Evolutionary conservation across 2,888 invertebrate species (phyloP).

Genomic region (Nemurella pictetii): DNA sequence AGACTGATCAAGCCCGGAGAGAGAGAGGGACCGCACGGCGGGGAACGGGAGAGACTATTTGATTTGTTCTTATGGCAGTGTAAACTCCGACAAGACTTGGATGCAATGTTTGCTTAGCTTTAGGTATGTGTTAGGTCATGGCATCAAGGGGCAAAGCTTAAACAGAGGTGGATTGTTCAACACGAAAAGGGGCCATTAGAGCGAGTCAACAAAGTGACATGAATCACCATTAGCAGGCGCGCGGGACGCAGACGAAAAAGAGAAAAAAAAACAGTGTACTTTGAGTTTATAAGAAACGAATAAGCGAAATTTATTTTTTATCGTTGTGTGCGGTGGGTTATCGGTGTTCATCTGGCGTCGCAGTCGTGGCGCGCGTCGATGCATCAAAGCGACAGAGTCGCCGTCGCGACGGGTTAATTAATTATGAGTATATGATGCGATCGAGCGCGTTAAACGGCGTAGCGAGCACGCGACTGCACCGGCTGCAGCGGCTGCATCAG

Average conservation of each 20-base stretch:
- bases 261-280: neutral
- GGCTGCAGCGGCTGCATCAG: no score
- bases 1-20: neutral
- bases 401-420: neutral
- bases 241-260: neutral
- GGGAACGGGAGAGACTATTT: neutral
- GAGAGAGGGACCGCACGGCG: neutral
- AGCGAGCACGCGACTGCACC: no score
- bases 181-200: constrained; percentile 20
- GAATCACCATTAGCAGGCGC: constrained; percentile 6
- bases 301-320: no score
- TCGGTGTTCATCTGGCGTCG: neutral
- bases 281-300: neutral
- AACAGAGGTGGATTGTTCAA: neutral
- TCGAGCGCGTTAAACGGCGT: neutral
- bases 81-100: constrained; percentile 10
- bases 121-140: constrained; percentile 17
- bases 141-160: constrained; percentile 15
- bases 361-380: neutral
- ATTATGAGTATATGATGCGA: neutral
- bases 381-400: no score
- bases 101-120: neutral
- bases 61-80: constrained; percentile 26
- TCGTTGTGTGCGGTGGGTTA: neutral
- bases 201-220: constrained; percentile 11